Conservation (phyloP, 2,888 invertebrate genomes). For the Bugulina stolonifera region DNA sequence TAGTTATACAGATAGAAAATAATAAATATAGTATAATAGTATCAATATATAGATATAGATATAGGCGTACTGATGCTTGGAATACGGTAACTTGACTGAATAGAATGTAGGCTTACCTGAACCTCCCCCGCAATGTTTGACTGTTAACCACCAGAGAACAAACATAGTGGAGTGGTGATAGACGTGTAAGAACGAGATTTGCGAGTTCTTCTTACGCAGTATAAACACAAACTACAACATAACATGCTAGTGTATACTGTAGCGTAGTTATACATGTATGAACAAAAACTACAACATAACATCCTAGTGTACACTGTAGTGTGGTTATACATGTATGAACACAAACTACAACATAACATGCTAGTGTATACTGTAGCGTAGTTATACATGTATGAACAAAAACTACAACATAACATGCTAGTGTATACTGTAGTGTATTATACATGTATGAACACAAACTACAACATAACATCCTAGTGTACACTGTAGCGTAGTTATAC, state of each 20-base stretch:
- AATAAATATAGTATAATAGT: no score
- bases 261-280: no score
- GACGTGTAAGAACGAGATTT: constrained; percentile 19
- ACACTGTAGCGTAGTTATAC: no score
- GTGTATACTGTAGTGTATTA: neutral
- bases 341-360: neutral
- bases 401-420: neutral
- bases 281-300: constrained; percentile 16
- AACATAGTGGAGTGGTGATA: constrained; percentile 25
- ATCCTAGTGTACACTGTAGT: neutral
- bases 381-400: constrained; percentile 18
- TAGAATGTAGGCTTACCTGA: constrained; percentile 20
- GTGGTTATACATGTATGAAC: no score
- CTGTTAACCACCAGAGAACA: constrained; percentile 22
- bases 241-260: neutral
- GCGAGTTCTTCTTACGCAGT: constrained; percentile 26
- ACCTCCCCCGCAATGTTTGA: constrained; percentile 21
- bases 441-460: neutral
- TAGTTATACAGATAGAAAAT: no score
- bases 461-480: neutral
- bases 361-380: neutral
- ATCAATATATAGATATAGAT: no score
- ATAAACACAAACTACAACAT: constrained; percentile 21
- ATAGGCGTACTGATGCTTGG: no score
- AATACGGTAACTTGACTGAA: no score